These are phyloP conservation scores for Drosophila asahinai DNA, from an alignment of 1,140 invertebrate species.

Conservation along the genomic window DNA sequence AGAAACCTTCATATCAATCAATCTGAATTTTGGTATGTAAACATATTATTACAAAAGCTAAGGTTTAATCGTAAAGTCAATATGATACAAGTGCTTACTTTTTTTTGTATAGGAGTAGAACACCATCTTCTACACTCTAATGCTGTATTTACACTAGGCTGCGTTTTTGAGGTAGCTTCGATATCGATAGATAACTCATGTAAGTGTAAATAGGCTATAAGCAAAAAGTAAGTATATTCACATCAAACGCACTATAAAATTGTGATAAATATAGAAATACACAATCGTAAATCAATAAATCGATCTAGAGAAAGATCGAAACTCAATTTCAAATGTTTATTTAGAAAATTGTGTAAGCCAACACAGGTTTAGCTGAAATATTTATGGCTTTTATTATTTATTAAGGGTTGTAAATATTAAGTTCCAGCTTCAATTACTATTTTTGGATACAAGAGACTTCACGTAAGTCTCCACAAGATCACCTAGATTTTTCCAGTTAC, in stretches of 20 bases:
- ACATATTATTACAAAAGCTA: too few relatives aligned
- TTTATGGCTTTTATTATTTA: neutral
- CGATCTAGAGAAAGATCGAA: neutral
- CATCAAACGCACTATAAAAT: neutral
- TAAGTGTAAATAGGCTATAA: too few relatives aligned
- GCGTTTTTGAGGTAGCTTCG: too few relatives aligned
- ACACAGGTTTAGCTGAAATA: neutral
- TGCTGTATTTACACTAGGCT: too few relatives aligned
- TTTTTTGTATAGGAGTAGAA: neutral
- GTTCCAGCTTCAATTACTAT: too few relatives aligned
- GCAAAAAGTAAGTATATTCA: neutral
- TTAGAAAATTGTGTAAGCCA: neutral
- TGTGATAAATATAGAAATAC: neutral
- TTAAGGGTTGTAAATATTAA: neutral
- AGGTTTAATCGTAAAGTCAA: too few relatives aligned
- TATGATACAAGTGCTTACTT: too few relatives aligned
- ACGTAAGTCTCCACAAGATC: neutral
- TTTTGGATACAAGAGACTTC: neutral
- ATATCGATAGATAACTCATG: too few relatives aligned
- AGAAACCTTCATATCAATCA: neutral
- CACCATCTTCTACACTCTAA: too few relatives aligned
- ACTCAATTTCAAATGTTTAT: constrained; percentile 3
- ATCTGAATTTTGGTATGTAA: too few relatives aligned
- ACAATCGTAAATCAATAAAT: neutral
- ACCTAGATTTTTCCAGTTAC: neutral